Base-by-base conservation (phyloP, 2,797 vertebrate species). In the Rachycentron canadum region DNA sequence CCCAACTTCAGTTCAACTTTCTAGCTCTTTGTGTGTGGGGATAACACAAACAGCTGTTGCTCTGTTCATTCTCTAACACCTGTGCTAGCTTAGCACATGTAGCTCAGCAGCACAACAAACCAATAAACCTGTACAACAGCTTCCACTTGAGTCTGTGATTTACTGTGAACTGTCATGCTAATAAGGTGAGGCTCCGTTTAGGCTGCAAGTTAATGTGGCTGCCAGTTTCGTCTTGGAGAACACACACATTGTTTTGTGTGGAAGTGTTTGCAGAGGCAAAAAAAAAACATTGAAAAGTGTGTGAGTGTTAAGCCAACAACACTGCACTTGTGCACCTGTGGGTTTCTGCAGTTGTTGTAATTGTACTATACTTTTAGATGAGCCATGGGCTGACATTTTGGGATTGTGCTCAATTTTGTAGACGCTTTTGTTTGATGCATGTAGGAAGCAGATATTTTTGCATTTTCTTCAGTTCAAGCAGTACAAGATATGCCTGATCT, bases 1-100 rank as follows among this genome's bases (percentile, higher is more conserved):
- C 56, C 50, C 26, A 34, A 67, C 60, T 55, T 53, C 19, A 17
- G 9, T 10, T 55, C 25, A 78, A 80, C 80, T 81, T 75, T 84
- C 41, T 1, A 73, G 68, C 38, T 53, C 41, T 77, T 72, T 75
- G 16, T 38, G 16, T 38, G 19, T 73, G 78, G 69, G 58, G 45
- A 69, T 55, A 45, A 67, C 5, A n/a, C 36, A 43, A 41, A n/a
- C 59, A 56, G 71, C 76, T 69, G 28, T 43, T 63, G 67, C 12
- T 79, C n/a, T 25, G 13, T 14, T 78, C 23, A 53, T 49, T 55
- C 43, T 30, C 14, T 6, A 21, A 45, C 43, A 45, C 4, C 19
- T 32, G 52, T 16, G 41, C 69, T 73, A 11, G 55, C 32, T 61
- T 38, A 62, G 65, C 52, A 21, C 10, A 9, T 50, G 41, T 41